Conservation (phyloP, 2,113 vertebrate genomes). For the Dolichallabes microphthalmus region DNA sequence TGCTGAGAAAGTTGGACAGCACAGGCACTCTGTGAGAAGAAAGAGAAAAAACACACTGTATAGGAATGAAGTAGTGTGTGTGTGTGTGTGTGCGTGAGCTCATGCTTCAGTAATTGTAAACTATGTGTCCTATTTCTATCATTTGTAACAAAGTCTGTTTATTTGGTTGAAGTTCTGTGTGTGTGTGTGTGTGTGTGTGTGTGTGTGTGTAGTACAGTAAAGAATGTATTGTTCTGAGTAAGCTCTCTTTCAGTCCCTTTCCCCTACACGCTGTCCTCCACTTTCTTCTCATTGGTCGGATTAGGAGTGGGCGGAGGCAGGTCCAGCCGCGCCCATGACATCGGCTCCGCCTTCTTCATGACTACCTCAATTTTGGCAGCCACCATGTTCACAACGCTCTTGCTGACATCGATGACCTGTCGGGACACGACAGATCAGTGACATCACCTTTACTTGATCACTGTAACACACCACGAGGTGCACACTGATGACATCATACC, state of each 20-base stretch:
- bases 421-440: background rate
- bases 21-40: constrained; percentile 4
- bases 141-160: background rate
- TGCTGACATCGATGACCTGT: constrained; percentile 89
- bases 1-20: background rate
- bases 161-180: background rate
- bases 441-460: background rate
- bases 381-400: constrained; percentile 87
- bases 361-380: constrained; percentile 89
- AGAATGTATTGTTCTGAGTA: background rate
- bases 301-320: constrained; percentile 70
- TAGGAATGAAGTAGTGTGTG: background rate
- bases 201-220: background rate
- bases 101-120: background rate
- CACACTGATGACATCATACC: background rate
- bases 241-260: background rate
- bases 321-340: constrained; percentile 91
- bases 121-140: too few species aligned
- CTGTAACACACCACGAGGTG: background rate
- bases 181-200: background rate
- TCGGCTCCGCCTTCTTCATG: constrained; percentile 89
- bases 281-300: constrained; percentile 56
- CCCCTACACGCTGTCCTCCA: constrained; percentile 43
- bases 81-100: background rate
- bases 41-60: background rate